A percentile compares a stretch with the other conserved stretches of the same genome.
These are phyloP conservation scores for Brachionus sp. DNA, from an alignment of 1,140 invertebrate species.

Conservation along the genomic window DNA sequence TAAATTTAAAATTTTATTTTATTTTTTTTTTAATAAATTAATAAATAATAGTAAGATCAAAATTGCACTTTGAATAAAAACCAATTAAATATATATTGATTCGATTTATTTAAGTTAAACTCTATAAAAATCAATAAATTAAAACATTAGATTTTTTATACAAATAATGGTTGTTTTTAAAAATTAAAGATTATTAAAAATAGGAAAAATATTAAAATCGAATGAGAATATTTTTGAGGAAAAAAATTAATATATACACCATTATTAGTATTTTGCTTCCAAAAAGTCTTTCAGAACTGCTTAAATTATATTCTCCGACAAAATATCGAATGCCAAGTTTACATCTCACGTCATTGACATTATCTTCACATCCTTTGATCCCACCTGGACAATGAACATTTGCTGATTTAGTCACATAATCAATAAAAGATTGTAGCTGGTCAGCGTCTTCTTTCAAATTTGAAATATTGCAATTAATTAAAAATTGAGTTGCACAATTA, in stretches of 20 bases:
- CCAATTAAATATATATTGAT: too few species aligned
- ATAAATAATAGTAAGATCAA: too few species aligned
- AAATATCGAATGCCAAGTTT: conserved; percentile 24
- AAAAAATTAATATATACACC: neutral
- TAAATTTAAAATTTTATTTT: too few species aligned
- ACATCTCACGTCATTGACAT: conserved; percentile 29
- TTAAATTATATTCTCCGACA: conserved; percentile 36
- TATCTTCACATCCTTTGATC: conserved; percentile 34
- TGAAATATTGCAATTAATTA: conserved; percentile 46
- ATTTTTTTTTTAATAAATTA: too few species aligned
- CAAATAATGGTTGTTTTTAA: too few species aligned
- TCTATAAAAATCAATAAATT: too few species aligned
- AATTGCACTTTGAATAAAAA: neutral
- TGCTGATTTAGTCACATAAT: conserved; percentile 23
- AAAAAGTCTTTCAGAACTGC: neutral
- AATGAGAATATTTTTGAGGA: neutral
- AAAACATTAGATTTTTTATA: too few species aligned
- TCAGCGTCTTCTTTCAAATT: conserved; percentile 37
- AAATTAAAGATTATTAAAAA: too few species aligned
- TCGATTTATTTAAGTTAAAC: too few species aligned
- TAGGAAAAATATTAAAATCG: neutral
- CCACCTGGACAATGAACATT: conserved; percentile 46
- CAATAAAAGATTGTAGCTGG: conserved; percentile 32
- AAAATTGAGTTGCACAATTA: conserved; percentile 27
- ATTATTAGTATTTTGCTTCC: neutral